These are phyloP conservation scores for Nomia melanderi DNA, from an alignment of 1,140 invertebrate species.

Conservation along the genomic window DNA sequence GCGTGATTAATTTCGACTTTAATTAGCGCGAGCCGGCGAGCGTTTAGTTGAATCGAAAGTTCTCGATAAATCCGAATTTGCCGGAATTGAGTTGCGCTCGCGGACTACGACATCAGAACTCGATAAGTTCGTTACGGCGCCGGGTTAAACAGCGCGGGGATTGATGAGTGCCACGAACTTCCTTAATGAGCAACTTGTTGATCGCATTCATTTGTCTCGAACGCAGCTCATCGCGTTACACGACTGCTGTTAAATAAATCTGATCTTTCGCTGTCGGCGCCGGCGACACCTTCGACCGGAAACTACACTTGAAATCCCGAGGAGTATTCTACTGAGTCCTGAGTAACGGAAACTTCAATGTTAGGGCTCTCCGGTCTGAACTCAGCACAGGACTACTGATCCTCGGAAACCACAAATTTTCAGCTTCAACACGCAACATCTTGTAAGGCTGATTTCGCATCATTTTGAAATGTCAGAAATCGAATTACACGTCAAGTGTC, in stretches of 20 bases:
- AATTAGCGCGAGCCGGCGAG: background rate
- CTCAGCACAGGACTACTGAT: no score
- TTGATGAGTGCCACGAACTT: conserved; percentile 3
- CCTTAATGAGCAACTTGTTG: conserved; percentile 8
- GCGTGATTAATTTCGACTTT: background rate
- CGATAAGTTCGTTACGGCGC: background rate
- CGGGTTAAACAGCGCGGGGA: background rate
- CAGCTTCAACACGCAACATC: no score
- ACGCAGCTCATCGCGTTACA: background rate
- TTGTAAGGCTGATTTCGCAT: no score
- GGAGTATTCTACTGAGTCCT: no score
- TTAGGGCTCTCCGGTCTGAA: no score
- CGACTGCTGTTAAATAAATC: background rate
- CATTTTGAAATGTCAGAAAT: no score
- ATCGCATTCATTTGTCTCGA: background rate
- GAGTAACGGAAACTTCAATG: no score
- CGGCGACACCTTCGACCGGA: no score
- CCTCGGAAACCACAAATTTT: no score
- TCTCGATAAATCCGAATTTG: background rate
- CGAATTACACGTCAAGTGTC: no score
- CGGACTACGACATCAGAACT: background rate
- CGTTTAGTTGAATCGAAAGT: background rate
- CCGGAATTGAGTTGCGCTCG: background rate
- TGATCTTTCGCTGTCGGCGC: background rate
- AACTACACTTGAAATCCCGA: no score